phyloP scores from a whole-genome alignment of 2,888 invertebrate genomes.

The Hetaerina titia region DNA sequence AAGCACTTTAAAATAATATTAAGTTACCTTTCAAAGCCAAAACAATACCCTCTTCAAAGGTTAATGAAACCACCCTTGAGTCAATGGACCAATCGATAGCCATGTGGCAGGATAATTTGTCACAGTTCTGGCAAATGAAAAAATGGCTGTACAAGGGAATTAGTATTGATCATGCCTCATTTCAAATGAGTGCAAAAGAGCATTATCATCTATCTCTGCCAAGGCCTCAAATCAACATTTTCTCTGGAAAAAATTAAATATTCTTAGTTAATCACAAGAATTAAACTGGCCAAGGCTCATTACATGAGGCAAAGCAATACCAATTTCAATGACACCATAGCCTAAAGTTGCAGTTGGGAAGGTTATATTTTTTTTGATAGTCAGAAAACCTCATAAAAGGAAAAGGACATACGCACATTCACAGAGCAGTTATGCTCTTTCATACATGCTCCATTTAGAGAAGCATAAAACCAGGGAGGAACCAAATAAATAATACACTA shows the following conservation, averaged over 20 bases:
- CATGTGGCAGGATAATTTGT: conserved; percentile 52
- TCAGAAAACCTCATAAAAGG: conserved; percentile 36
- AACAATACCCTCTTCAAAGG: conserved; percentile 33
- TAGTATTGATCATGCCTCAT: conserved; percentile 28
- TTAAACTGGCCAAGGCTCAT: conserved; percentile 25
- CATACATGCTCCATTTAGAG: conserved; percentile 30
- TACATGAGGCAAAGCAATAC: conserved; percentile 32
- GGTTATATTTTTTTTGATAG: conserved; percentile 32
- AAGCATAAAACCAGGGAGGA: conserved; percentile 45
- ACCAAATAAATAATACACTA: conserved; percentile 60
- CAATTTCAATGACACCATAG: conserved; percentile 1
- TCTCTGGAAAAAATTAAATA: conserved; percentile 9
- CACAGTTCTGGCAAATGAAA: conserved; percentile 59
- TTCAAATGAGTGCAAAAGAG: background rate
- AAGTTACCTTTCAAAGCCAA: conserved; percentile 45
- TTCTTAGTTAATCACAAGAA: conserved; percentile 10
- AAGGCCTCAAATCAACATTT: conserved; percentile 36
- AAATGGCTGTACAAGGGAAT: conserved; percentile 24
- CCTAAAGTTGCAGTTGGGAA: conserved; percentile 22
- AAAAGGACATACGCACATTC: conserved; percentile 45
- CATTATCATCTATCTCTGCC: conserved; percentile 26
- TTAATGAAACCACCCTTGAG: background rate
- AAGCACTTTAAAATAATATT: conserved; percentile 58
- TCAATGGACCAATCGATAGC: conserved; percentile 38
- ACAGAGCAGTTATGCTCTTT: conserved; percentile 45